Percentiles rank a stretch among this genome's conserved stretches.
phyloP scores from a whole-genome alignment of 2,113 vertebrate species.

The Pluvianellus socialis region DNA sequence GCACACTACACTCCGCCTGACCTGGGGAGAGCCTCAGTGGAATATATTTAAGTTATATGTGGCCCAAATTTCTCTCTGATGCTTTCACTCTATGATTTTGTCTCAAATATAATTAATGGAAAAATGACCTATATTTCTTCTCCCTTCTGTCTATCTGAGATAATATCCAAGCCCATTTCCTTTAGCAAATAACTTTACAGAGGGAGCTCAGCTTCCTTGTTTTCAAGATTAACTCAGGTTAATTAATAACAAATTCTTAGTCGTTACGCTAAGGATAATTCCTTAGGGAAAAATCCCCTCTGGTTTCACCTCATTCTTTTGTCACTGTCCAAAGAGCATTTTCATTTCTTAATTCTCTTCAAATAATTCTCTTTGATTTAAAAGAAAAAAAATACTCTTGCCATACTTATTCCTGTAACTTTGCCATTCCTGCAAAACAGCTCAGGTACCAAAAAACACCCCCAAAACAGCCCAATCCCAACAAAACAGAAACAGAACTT shows the following conservation, averaged over 20 bases:
- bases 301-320: neutral
- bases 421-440: neutral
- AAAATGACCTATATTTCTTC: neutral
- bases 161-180: constrained; percentile 21
- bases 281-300: neutral
- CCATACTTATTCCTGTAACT: neutral
- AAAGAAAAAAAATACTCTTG: neutral
- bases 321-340: neutral
- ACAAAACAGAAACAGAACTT: neutral
- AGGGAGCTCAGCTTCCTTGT: constrained; percentile 30
- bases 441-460: neutral
- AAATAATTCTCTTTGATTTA: neutral
- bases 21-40: neutral
- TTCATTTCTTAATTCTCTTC: neutral
- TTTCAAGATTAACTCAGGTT: constrained; percentile 53
- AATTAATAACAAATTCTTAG: constrained; percentile 63
- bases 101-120: neutral
- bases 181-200: constrained; percentile 52
- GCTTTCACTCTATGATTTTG: neutral
- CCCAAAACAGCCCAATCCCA: neutral
- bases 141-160: constrained; percentile 8
- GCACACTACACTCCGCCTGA: neutral
- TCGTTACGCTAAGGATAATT: constrained; percentile 10
- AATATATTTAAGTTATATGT: neutral
- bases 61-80: neutral